Conservation (phyloP, 1,140 invertebrate species). For the Patella vulgata region DNA sequence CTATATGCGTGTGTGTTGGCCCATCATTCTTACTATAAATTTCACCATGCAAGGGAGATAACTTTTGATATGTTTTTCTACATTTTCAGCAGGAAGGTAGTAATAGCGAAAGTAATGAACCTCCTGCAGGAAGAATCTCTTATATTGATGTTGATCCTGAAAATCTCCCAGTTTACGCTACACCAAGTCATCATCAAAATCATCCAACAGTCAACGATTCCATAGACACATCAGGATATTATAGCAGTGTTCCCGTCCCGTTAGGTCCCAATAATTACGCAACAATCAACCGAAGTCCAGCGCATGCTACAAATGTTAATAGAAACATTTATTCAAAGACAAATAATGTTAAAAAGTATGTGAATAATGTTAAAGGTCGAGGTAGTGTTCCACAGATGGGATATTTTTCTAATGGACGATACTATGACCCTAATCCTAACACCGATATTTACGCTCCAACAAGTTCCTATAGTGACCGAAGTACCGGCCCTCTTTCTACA, state of each 20-base stretch:
- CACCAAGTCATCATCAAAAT: slow-evolving; percentile 19
- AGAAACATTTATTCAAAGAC: slow-evolving; percentile 9
- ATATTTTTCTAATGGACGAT: slow-evolving; percentile 56
- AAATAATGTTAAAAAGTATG: slow-evolving; percentile 3
- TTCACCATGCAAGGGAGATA: no score
- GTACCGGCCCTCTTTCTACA: slow-evolving; percentile 52
- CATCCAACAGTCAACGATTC: background rate
- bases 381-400: slow-evolving; percentile 29
- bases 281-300: slow-evolving; percentile 23
- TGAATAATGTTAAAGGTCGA: slow-evolving; percentile 1
- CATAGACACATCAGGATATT: slow-evolving; percentile 31
- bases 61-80: no score
- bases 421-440: slow-evolving; percentile 53
- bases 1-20: no score
- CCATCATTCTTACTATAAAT: no score
- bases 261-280: slow-evolving; percentile 20
- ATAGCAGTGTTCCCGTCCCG: slow-evolving; percentile 52
- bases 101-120: slow-evolving; percentile 11
- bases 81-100: slow-evolving; percentile 18
- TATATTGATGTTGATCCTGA: slow-evolving; percentile 51
- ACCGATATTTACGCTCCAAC: slow-evolving; percentile 57
- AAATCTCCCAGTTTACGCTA: slow-evolving; percentile 17
- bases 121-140: slow-evolving; percentile 38
- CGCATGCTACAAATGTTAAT: slow-evolving; percentile 10
- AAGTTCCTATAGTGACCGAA: slow-evolving; percentile 59